Percentiles rank a stretch among this genome's conserved stretches.
Evolutionary conservation across 2,888 invertebrate species (phyloP).

Genomic region (Scaptomyza flava): DNA sequence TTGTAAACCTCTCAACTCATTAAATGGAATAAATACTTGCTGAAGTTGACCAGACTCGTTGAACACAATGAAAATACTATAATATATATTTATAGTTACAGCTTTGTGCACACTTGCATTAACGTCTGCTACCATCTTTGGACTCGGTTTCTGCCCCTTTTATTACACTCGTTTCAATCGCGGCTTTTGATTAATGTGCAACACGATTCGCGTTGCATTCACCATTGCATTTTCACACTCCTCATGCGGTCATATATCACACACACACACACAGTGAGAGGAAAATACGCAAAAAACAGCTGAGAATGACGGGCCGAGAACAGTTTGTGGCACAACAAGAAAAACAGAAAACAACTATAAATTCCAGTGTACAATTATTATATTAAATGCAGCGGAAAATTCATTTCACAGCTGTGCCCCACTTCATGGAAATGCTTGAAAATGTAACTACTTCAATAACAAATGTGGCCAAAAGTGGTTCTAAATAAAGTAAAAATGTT

Average conservation of each 20-base stretch:
- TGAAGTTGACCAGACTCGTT: too few relatives aligned
- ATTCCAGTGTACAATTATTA: conserved; percentile 50
- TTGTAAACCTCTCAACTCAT: too few relatives aligned
- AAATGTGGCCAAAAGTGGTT: background rate
- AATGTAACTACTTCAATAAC: conserved; percentile 2
- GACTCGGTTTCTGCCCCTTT: conserved; percentile 38
- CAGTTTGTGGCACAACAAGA: conserved; percentile 1
- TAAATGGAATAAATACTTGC: too few relatives aligned
- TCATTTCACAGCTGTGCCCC: conserved; percentile 44
- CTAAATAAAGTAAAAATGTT: too few relatives aligned
- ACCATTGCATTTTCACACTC: conserved; percentile 43
- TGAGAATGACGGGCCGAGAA: conserved; percentile 3
- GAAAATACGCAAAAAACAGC: background rate
- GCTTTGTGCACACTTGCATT: conserved; percentile 35
- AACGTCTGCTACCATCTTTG: conserved; percentile 45
- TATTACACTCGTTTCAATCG: conserved; percentile 38
- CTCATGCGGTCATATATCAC: conserved; percentile 36
- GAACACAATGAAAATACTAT: too few relatives aligned
- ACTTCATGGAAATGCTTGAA: conserved; percentile 19
- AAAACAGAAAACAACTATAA: conserved; percentile 7
- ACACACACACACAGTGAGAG: background rate
- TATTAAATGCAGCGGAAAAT: conserved; percentile 60
- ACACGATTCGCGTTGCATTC: conserved; percentile 29
- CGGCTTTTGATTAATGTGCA: conserved; percentile 58
- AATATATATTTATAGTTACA: conserved; percentile 1